phyloP scores from a whole-genome alignment of 2,888 invertebrate species.

The Tenthredo distinguenda region DNA sequence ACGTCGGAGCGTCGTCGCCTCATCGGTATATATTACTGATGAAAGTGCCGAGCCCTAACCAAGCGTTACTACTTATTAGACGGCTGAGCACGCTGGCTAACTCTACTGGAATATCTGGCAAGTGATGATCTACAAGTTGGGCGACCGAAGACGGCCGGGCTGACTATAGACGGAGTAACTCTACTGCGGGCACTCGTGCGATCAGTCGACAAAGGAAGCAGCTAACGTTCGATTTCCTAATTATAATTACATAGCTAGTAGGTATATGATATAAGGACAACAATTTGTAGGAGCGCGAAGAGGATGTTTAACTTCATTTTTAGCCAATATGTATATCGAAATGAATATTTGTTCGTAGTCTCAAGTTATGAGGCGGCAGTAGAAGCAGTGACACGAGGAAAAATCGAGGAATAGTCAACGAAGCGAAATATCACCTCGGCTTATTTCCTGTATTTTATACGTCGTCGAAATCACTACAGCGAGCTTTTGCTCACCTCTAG shows the following conservation, averaged over 20 bases:
- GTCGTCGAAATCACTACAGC: background rate
- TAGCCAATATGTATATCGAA: background rate
- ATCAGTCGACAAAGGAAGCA: background rate
- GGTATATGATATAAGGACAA: background rate
- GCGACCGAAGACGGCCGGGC: background rate
- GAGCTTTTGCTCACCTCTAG: background rate
- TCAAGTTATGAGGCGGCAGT: background rate
- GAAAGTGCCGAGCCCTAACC: background rate
- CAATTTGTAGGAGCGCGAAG: background rate
- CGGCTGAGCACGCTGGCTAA: constrained; percentile 4
- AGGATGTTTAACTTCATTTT: background rate
- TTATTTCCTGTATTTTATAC: background rate
- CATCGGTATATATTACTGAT: background rate
- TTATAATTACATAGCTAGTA: background rate
- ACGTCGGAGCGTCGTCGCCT: background rate
- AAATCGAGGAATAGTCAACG: background rate
- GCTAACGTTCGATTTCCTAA: background rate
- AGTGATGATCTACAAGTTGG: background rate
- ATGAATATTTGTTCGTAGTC: background rate
- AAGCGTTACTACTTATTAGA: constrained; percentile 6
- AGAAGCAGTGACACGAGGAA: background rate
- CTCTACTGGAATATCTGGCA: constrained; percentile 17
- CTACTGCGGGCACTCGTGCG: background rate
- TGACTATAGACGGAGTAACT: constrained; percentile 11
- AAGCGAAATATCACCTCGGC: background rate